Evolutionary conservation across 2,888 invertebrate species (phyloP), one percentile per base, ranked within the genome.

Genomic region (Drosophila setosimentum): DNA sequence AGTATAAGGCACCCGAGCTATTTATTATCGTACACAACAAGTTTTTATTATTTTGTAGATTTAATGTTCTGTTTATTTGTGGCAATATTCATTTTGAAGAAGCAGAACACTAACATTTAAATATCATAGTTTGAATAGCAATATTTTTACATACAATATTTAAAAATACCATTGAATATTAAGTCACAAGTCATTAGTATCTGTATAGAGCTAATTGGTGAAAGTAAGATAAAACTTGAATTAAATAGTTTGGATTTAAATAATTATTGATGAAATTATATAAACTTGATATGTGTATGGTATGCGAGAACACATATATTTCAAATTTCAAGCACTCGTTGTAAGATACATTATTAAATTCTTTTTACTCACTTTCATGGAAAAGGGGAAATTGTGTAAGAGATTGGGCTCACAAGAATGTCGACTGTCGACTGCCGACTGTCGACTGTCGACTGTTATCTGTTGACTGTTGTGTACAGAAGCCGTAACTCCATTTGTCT

Each of bases 401-500:
- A 29, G 8, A 29, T 40, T 55, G 29, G 29, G n/a, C 29, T 21
- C 29, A 40, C 40, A 29, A 48, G 21, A 4, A 1, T 50, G 11
- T n/a, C n/a, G 51, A 32, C 11, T 33, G 18, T 18, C 4, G 54
- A 4, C 24, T 54, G 18, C n/a, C n/a, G n/a, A 4, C 3, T 50
- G 11, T n/a, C n/a, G 51, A 32, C 11, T 33, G 18, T 18, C 4
- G 54, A 4, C 24, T 54, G 18, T 29, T 51, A 7, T 32, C 13
- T 6, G 7, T 35, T 27, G 27, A 13, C 67, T 67, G 74, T 74
- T 60, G 57, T 33, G 5, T 6, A 5, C 4, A 21, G 35, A 21
- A 45, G 76, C 49, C 6, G 27, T 48, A 50, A 45, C 72, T 76
- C 58, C 66, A 65, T 76, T 76, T 59, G 72, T 61, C 62, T 45